A percentile compares a stretch with the other conserved stretches of the same genome.
Conservation (phyloP, 2,797 vertebrate species). For the Nyctibius grandis region DNA sequence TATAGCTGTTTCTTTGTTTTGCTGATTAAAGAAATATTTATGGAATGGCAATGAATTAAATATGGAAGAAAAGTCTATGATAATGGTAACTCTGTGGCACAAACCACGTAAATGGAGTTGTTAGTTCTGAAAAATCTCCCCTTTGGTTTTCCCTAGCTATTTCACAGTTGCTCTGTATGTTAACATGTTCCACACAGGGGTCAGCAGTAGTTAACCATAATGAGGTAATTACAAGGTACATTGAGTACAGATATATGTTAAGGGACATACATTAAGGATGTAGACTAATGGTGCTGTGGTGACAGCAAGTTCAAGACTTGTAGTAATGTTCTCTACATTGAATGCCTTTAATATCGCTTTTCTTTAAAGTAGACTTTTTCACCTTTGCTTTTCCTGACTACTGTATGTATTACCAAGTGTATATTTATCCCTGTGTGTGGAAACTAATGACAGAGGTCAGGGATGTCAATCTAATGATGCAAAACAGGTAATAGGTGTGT, state of each 20-base stretch:
- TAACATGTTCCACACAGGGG: constrained; percentile 35
- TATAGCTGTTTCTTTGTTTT: not conserved
- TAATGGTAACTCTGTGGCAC: not conserved
- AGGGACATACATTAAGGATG: constrained; percentile 43
- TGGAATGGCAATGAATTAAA: not conserved
- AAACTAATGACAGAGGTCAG: not conserved
- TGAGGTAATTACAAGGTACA: constrained; percentile 68
- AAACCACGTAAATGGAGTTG: not conserved
- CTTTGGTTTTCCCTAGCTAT: constrained; percentile 15
- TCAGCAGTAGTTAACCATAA: constrained; percentile 61
- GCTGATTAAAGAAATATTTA: not conserved
- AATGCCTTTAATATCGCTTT: not conserved
- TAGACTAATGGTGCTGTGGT: constrained; percentile 1
- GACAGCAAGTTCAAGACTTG: constrained; percentile 29
- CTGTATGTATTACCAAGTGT: not conserved
- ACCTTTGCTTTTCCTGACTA: not conserved
- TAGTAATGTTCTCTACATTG: not conserved
- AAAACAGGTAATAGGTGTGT: not conserved
- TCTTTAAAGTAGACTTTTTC: not conserved
- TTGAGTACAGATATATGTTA: constrained; percentile 60
- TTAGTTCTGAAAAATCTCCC: constrained; percentile 16
- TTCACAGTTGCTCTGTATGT: constrained; percentile 30
- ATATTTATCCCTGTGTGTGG: not conserved
- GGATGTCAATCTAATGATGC: not conserved
- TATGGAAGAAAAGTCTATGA: not conserved